These are phyloP conservation scores for Apostichopus parvimensis DNA, from an alignment of 35 echinoderm and acorn worm species.

Conservation along the genomic window DNA sequence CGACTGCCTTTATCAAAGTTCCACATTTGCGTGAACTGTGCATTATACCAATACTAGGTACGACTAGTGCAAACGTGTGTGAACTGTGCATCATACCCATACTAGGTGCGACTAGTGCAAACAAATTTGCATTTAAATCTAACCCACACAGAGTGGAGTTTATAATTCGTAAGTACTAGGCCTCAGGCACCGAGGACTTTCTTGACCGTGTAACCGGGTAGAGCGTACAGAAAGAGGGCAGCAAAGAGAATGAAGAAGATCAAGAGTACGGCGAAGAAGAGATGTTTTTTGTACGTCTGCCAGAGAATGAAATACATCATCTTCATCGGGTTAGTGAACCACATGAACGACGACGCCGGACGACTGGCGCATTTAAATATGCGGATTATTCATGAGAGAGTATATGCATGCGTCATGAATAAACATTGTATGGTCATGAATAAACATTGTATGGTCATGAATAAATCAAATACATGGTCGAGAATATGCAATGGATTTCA, in stretches of 20 bases:
- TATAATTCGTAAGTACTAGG: background rate
- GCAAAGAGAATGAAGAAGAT: constrained; percentile 59
- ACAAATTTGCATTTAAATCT: too few relatives aligned
- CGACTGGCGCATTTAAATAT: constrained; percentile 56
- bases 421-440: background rate
- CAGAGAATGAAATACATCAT: constrained; percentile 65
- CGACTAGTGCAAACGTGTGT: too few relatives aligned
- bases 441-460: background rate
- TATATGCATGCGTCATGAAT: background rate
- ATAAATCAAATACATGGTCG: background rate
- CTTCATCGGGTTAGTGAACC: constrained; percentile 71
- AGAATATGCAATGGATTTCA: background rate
- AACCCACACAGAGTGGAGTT: too few relatives aligned
- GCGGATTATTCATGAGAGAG: background rate
- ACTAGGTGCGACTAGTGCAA: too few relatives aligned
- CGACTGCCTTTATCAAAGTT: too few relatives aligned
- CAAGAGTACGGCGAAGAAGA: constrained; percentile 55
- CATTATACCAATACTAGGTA: too few relatives aligned
- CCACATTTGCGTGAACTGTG: too few relatives aligned
- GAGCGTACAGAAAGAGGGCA: constrained; percentile 72
- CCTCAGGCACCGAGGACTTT: constrained; percentile 71
- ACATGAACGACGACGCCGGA: constrained; percentile 77
- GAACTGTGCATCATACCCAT: too few relatives aligned
- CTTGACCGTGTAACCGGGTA: constrained; percentile 91
- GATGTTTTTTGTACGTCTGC: constrained; percentile 46